Conservation (phyloP, 2,888 invertebrate genomes). For the Chalcosyrphus nemorum region DNA sequence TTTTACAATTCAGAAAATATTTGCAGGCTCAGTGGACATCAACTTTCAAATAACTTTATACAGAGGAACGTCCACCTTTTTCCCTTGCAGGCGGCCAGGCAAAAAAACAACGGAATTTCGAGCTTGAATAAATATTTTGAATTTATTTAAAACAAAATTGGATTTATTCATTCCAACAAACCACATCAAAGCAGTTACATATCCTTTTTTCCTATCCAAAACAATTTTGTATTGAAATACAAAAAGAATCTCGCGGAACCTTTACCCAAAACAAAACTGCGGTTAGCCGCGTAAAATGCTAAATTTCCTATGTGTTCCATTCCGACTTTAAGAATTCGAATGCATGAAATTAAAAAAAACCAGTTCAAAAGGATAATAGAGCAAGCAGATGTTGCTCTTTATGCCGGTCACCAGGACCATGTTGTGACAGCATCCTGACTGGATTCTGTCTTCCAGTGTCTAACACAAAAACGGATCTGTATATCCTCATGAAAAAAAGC, state of each 20-base stretch:
- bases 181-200: conserved; percentile 51
- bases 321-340: neutral
- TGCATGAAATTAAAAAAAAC: conserved; percentile 21
- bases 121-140: conserved; percentile 42
- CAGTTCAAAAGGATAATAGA: conserved; percentile 40
- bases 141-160: conserved; percentile 43
- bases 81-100: neutral
- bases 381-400: conserved; percentile 62
- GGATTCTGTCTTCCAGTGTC: conserved; percentile 9
- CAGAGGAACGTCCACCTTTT: too few relatives aligned
- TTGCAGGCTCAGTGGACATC: neutral
- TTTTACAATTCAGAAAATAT: conserved; percentile 18
- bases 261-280: neutral
- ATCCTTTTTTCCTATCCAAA: conserved; percentile 11
- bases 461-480: neutral
- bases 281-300: conserved; percentile 1
- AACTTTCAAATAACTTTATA: conserved; percentile 11
- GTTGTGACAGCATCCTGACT: conserved; percentile 54
- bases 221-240: neutral
- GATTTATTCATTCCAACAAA: conserved; percentile 42
- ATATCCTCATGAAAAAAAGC: conserved; percentile 14
- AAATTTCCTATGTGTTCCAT: neutral
- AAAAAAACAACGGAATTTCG: conserved; percentile 18
- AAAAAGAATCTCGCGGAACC: neutral
- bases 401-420: neutral